Conservation (phyloP, 2,113 vertebrate species). For the Cyanocitta stelleri region DNA sequence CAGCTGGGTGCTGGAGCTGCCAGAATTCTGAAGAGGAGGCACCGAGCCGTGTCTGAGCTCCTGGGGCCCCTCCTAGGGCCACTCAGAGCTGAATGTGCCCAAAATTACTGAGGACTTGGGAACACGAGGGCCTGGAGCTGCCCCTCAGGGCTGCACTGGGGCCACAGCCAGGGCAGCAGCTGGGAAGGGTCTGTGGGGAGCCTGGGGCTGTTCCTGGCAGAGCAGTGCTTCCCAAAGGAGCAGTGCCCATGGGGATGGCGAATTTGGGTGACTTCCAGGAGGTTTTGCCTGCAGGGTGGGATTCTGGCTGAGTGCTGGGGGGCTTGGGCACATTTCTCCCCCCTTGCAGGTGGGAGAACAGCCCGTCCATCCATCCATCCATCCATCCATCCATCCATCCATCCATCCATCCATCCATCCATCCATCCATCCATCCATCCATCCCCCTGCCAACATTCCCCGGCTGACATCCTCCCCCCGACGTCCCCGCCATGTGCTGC, state of each 20-base stretch:
- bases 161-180: not conserved
- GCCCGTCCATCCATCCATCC: not conserved
- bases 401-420: not conserved
- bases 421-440: not conserved
- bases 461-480: not conserved
- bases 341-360: accelerated
- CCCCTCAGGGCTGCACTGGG: accelerated
- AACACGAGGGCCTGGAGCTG: not conserved
- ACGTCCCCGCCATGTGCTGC: not conserved
- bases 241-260: accelerated
- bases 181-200: accelerated
- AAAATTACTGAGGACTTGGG: not conserved
- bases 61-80: not conserved
- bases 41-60: not conserved
- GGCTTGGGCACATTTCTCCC: not conserved
- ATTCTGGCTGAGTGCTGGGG: not conserved
- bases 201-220: not conserved
- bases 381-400: not conserved
- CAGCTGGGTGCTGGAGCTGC: not conserved
- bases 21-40: not conserved
- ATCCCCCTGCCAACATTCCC: not conserved
- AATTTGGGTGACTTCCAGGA: accelerated
- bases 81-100: not conserved
- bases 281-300: not conserved
- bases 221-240: accelerated